phyloP scores from a whole-genome alignment of 2,888 invertebrate genomes.

The Acrocyrtus sp. region DNA sequence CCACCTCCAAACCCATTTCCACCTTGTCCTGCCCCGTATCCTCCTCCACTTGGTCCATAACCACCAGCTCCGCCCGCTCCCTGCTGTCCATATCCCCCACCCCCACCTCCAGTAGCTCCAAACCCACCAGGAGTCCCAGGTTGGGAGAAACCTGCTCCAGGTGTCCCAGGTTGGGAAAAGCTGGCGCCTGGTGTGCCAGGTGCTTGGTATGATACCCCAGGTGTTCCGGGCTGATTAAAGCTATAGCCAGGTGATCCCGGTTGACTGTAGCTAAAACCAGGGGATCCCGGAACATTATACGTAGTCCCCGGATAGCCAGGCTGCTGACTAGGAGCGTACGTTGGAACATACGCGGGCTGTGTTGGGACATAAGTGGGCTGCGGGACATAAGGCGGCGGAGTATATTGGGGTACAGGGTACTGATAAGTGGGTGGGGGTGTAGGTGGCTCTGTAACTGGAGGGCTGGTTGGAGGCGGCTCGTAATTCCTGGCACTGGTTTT shows the following conservation, averaged over 20 bases:
- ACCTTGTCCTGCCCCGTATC: not conserved
- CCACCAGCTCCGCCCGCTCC: slow-evolving; percentile 1
- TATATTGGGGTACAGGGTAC: not conserved
- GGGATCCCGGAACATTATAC: too few relatives aligned
- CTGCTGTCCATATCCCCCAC: slow-evolving; percentile 4
- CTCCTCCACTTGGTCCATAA: not conserved
- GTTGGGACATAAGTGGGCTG: slow-evolving; percentile 12
- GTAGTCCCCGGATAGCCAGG: too few relatives aligned
- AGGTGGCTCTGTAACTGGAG: not conserved
- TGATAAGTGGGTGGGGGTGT: not conserved
- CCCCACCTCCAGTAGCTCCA: not conserved
- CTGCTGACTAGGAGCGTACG: not conserved
- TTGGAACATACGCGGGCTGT: slow-evolving; percentile 23
- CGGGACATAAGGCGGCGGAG: slow-evolving; percentile 5
- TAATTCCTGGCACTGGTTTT: not conserved
- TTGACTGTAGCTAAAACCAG: too few relatives aligned
- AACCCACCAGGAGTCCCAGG: not conserved
- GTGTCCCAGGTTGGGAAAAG: not conserved
- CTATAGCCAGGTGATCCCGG: too few relatives aligned
- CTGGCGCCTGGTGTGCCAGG: slow-evolving; percentile 5
- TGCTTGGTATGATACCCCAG: not conserved
- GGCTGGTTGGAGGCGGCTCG: not conserved
- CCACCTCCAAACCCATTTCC: not conserved
- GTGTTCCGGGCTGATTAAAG: not conserved
- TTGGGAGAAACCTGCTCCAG: slow-evolving; percentile 8